These are phyloP conservation scores for Pseudolaguvia tuberculata DNA, from an alignment of 2,113 vertebrate species.

Conservation along the genomic window DNA sequence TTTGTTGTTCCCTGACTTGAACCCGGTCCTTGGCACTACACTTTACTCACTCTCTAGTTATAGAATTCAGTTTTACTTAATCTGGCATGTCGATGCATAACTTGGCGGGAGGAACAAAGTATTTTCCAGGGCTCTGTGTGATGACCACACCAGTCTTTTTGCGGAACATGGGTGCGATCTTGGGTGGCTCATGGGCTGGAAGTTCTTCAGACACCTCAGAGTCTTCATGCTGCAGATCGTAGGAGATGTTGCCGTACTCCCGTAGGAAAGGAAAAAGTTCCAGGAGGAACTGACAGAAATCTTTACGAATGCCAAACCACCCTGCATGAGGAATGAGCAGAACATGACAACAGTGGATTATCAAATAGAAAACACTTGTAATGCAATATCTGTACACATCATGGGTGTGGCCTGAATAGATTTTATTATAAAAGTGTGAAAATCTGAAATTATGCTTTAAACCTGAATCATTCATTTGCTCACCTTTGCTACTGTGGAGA, in stretches of 20 bases:
- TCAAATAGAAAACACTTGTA: not conserved
- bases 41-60: not conserved
- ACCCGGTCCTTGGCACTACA: conserved; percentile 7
- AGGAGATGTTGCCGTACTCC: conserved; percentile 97
- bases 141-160: conserved; percentile 97
- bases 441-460: not conserved
- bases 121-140: conserved; percentile 95
- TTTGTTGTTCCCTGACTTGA: not conserved
- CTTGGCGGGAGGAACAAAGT: conserved; percentile 90
- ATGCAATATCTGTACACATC: not conserved
- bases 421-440: not conserved
- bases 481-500: not conserved
- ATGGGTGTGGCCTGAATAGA: not conserved
- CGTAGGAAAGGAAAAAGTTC: conserved; percentile 94
- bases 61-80: conserved; percentile 57
- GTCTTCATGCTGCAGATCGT: conserved; percentile 91
- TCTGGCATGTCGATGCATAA: conserved; percentile 96
- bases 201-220: conserved; percentile 83
- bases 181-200: conserved; percentile 83
- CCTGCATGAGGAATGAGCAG: conserved; percentile 62
- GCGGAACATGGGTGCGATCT: conserved; percentile 92
- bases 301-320: conserved; percentile 99
- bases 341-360: not conserved
- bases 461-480: not conserved
- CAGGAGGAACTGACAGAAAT: conserved; percentile 96